Conservation (phyloP, 2,888 invertebrate genomes). For the Cylloceria caligata region DNA sequence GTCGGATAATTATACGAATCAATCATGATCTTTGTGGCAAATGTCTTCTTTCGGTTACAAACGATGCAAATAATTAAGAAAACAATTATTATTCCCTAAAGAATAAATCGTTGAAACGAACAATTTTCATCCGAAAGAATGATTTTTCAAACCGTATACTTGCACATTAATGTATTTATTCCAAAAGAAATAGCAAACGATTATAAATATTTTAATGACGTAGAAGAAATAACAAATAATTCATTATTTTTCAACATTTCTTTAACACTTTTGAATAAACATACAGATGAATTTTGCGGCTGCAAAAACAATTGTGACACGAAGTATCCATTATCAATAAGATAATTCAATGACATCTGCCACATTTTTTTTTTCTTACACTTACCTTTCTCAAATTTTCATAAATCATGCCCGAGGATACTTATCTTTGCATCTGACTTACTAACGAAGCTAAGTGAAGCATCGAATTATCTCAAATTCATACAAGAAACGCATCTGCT, state of each 20-base stretch:
- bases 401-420: constrained; percentile 36
- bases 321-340: constrained; percentile 22
- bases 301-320: constrained; percentile 7
- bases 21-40: too few relatives aligned
- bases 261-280: neutral
- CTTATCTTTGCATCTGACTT: constrained; percentile 51
- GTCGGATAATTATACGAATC: neutral
- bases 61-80: neutral
- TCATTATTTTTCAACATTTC: neutral
- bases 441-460: constrained; percentile 24
- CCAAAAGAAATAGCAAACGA: neutral
- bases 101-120: too few relatives aligned
- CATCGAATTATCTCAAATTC: constrained; percentile 43
- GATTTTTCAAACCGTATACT: too few relatives aligned
- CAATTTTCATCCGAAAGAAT: neutral
- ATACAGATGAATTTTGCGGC: neutral
- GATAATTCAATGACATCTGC: constrained; percentile 38
- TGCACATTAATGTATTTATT: neutral
- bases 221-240: neutral
- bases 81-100: neutral
- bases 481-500: constrained; percentile 40
- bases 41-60: too few relatives aligned
- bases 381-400: constrained; percentile 18
- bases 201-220: too few relatives aligned
- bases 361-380: neutral